phyloP scores from a whole-genome alignment of 2,113 vertebrate species.

The Myrmecophaga tridactyla region DNA sequence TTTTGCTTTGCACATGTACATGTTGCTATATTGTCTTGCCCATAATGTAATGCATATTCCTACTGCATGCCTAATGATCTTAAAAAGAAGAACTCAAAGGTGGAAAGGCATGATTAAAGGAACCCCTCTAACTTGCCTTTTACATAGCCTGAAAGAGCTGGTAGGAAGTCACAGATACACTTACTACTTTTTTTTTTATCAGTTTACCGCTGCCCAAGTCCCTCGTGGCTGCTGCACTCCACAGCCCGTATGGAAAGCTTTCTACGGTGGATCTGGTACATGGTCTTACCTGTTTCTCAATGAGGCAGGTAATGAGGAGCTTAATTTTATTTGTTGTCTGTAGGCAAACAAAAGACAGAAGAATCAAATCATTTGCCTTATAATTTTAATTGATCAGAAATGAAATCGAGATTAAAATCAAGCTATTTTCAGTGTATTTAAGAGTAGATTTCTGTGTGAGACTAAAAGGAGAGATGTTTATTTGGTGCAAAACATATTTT shows the following conservation, averaged over 20 bases:
- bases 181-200: neutral
- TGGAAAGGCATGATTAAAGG: neutral
- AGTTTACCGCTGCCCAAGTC: rapidly evolving
- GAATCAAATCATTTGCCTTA: neutral
- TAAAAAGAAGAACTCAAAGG: neutral
- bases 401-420: neutral
- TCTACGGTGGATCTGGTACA: neutral
- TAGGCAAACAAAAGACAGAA: neutral
- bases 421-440: neutral
- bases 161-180: neutral
- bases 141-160: neutral
- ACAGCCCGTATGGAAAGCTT: neutral
- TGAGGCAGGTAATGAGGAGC: neutral
- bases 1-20: neutral
- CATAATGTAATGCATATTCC: neutral
- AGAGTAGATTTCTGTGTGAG: neutral
- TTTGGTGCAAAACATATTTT: too few relatives aligned
- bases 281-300: neutral
- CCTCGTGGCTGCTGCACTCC: neutral
- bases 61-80: neutral
- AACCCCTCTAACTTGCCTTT: neutral
- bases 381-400: neutral
- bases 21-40: neutral
- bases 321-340: neutral
- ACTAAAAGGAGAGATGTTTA: too few relatives aligned